Conservation (phyloP, 2,797 vertebrate genomes). For the Sebastes taczanowskii region DNA sequence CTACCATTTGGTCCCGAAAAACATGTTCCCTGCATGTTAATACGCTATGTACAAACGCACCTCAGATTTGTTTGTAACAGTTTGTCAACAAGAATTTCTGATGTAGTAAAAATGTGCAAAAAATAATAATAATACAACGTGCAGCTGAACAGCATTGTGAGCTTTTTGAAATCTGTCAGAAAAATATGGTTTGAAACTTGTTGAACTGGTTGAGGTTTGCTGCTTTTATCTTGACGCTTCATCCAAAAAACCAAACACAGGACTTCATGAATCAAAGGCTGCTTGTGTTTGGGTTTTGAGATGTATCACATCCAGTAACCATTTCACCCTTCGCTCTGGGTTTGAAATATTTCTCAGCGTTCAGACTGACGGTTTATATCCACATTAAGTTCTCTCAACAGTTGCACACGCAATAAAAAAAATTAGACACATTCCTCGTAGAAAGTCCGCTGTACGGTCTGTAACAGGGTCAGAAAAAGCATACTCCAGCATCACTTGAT, state of each 20-base stretch:
- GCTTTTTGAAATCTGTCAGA: background rate
- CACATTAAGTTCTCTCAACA: conserved; percentile 13
- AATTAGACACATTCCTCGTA: conserved; percentile 1
- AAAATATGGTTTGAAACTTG: background rate
- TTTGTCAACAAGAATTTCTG: conserved; percentile 68
- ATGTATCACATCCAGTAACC: background rate
- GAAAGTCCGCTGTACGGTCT: conserved; percentile 7
- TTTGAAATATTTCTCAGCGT: conserved; percentile 9
- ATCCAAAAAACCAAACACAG: background rate
- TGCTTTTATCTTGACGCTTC: conserved; percentile 1
- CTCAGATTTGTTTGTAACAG: background rate
- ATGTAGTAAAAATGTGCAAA: conserved; percentile 35
- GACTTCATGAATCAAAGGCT: background rate
- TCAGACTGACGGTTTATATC: conserved; percentile 6
- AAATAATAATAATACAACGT: conserved; percentile 10
- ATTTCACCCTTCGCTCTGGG: background rate
- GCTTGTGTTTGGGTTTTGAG: conserved; percentile 16
- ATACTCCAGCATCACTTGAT: background rate
- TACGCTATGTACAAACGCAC: conserved; percentile 49
- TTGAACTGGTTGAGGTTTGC: conserved; percentile 5
- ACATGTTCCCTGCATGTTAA: conserved; percentile 38
- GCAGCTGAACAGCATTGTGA: background rate
- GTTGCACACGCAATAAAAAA: conserved; percentile 31
- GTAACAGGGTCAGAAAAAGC: background rate
- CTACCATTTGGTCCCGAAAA: conserved; percentile 73